Evolutionary conservation across 2,888 invertebrate genomes (phyloP).

Genomic region (Chelonus formosanus): DNA sequence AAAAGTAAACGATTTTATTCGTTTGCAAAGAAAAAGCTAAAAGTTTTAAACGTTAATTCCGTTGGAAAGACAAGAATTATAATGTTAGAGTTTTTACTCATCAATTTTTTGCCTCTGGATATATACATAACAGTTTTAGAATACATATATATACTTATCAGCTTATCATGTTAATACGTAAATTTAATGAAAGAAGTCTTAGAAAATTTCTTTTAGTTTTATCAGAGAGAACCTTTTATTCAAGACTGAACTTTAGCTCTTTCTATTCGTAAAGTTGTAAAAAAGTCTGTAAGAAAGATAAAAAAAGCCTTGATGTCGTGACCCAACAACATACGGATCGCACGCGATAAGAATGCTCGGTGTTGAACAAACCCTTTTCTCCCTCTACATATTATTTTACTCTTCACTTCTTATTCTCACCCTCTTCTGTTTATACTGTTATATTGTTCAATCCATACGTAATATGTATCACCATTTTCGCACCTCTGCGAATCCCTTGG

Average conservation of each 20-base stretch:
- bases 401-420: background rate
- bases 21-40: too few species aligned
- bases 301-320: conserved; percentile 32
- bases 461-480: conserved; percentile 27
- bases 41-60: too few species aligned
- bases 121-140: too few species aligned
- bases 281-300: conserved; percentile 24
- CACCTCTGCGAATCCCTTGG: conserved; percentile 14
- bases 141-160: too few species aligned
- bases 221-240: too few species aligned
- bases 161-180: too few species aligned
- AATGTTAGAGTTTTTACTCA: too few species aligned
- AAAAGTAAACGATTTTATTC: too few species aligned
- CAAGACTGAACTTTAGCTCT: conserved; percentile 20
- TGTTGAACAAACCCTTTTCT: conserved; percentile 15
- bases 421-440: conserved; percentile 5
- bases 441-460: conserved; percentile 1
- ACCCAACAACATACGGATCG: conserved; percentile 35
- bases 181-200: too few species aligned
- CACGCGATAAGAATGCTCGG: conserved; percentile 36
- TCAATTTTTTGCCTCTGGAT: too few species aligned
- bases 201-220: too few species aligned
- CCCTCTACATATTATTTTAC: conserved; percentile 11
- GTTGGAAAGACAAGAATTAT: too few species aligned
- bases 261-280: conserved; percentile 30